A percentile compares a stretch with the other conserved stretches of the same genome.
Evolutionary conservation across 2,888 invertebrate species (phyloP).

Genomic region (Protonemura montana): DNA sequence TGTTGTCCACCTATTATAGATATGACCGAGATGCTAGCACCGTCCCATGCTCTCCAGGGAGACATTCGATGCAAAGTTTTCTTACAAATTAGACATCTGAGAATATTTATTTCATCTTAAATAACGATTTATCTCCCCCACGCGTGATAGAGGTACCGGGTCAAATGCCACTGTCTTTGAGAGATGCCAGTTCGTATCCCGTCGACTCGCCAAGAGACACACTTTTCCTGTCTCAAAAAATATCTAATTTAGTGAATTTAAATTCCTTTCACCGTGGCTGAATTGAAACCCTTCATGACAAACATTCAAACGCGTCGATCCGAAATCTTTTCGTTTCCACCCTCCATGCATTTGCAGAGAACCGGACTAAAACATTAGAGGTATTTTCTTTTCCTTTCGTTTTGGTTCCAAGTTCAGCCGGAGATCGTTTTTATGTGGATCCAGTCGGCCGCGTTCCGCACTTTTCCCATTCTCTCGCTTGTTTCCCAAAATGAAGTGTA

Average conservation of each 20-base stretch:
- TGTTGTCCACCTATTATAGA: neutral
- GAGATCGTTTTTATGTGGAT: neutral
- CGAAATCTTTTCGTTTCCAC: neutral
- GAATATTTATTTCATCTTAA: neutral
- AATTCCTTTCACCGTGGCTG: too few relatives aligned
- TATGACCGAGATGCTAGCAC: neutral
- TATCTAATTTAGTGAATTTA: too few relatives aligned
- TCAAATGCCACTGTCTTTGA: too few relatives aligned
- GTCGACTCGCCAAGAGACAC: too few relatives aligned
- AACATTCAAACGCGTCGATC: neutral
- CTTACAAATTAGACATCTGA: neutral
- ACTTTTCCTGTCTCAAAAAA: too few relatives aligned
- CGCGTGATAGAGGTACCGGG: neutral
- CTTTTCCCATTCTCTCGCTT: neutral
- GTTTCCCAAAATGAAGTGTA: too few relatives aligned
- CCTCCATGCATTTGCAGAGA: neutral
- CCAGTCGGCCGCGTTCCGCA: neutral
- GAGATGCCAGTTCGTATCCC: too few relatives aligned
- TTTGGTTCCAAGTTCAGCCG: neutral
- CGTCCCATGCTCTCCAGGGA: neutral
- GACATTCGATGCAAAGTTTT: neutral
- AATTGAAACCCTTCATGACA: neutral
- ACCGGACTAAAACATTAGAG: neutral
- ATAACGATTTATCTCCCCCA: neutral
- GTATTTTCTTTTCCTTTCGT: neutral